Evolutionary conservation across 2,113 vertebrate genomes (phyloP).

Genomic region (Ceyx melanurus): DNA sequence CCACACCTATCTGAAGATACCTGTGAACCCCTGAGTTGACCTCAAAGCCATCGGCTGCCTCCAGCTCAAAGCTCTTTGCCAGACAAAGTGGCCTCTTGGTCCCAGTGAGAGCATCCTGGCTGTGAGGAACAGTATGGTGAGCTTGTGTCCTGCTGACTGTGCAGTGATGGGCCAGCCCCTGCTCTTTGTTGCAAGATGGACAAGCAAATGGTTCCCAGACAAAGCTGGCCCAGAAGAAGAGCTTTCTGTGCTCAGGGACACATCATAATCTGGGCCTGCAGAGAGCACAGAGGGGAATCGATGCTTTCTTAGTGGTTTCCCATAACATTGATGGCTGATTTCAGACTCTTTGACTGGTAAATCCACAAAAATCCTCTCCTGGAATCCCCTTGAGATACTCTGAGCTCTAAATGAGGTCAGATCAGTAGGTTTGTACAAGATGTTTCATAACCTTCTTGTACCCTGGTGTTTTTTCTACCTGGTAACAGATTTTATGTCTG

Average conservation of each 20-base stretch:
- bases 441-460: neutral
- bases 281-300: rapidly evolving
- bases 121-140: neutral
- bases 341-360: neutral
- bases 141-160: neutral
- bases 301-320: neutral
- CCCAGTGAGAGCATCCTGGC: neutral
- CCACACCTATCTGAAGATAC: neutral
- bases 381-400: neutral
- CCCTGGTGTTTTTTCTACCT: no score
- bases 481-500: neutral
- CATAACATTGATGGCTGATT: rapidly evolving
- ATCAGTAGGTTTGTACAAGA: neutral
- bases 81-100: neutral
- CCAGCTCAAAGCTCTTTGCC: neutral
- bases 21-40: neutral
- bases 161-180: rapidly evolving
- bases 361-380: neutral
- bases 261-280: neutral
- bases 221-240: neutral
- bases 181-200: neutral
- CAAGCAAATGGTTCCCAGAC: neutral
- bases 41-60: neutral
- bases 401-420: neutral
- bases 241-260: neutral